Conservation (phyloP, 2,888 invertebrate species). For the Polia nebulosa region DNA sequence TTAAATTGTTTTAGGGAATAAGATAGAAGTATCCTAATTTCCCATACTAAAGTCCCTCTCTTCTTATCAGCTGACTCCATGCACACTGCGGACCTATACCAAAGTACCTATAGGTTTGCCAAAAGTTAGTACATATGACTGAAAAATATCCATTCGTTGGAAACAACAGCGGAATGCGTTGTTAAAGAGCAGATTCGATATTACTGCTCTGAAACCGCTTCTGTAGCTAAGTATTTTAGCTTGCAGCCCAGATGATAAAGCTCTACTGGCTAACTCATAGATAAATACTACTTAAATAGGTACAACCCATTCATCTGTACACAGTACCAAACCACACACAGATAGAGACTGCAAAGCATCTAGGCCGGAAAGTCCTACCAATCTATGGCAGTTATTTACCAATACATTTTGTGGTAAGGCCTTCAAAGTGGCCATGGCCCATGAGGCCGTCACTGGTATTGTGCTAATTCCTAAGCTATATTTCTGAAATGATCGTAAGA, state of each 20-base stretch:
- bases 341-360: not conserved
- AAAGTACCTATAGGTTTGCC: no score
- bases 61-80: not conserved
- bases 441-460: not conserved
- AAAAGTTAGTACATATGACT: not conserved
- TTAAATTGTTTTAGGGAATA: constrained; percentile 89
- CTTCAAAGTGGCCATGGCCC: not conserved
- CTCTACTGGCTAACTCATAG: no score
- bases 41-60: constrained; percentile 57
- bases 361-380: not conserved
- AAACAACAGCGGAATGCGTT: not conserved
- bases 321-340: not conserved
- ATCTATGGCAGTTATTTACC: not conserved
- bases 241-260: no score
- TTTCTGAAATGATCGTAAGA: no score
- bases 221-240: not conserved
- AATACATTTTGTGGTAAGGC: not conserved
- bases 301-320: not conserved
- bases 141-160: not conserved
- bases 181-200: not conserved
- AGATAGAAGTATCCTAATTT: constrained; percentile 78
- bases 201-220: not conserved
- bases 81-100: not conserved
- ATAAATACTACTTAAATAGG: no score
- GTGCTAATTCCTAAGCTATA: no score